Base-by-base conservation (phyloP, 2,888 invertebrate genomes). In the Meandrusa payeni region DNA sequence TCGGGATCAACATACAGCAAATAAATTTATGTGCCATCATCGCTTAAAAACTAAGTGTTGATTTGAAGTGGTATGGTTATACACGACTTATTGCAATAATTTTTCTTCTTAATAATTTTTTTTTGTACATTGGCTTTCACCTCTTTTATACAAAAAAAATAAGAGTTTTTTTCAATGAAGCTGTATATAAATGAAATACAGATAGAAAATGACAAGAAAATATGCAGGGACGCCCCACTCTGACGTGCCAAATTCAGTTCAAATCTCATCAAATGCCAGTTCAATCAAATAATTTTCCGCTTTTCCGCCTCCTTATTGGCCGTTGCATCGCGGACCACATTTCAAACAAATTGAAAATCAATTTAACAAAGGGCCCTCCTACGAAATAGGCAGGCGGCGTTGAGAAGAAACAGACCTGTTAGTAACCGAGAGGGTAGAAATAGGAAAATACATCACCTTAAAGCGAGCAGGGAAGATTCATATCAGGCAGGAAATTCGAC, bases 391-490 rank as follows among this genome's bases (percentile, higher is more conserved):
- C 64, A 63, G 62, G 60, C 55, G 69, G 63, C 61, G 61, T 65
- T 55, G 57, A 57, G 48, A 57, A 59, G 63, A 64, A 69, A 68
- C 65, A 61, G 61, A 60, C 55, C 63, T 59, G 61, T 57, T 57
- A 62, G 67, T 64, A 54, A 53, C 50, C 46, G 52, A 54, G 73
- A 69, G 79, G 81, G 79, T 71, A 74, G 75, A 76, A 82, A 85
- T 82, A 77, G 76, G 78, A 79, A 81, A 83, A 86, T 86, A 86
- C 83, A 86, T 87, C 86, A 87, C 85, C 86, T 85, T 82, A 80
- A 85, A 85, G 70, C 77, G 81, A 85, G 78, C 72, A 76, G 83
- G 85, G 86, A 85, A 86, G 86, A 86, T 86, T 82, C 83, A 76
- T 86, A 86, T 87, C 87, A 64, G 61, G 61, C 85, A 83, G 86